Evolutionary conservation across 2,113 vertebrate genomes (phyloP).

Genomic region (Pomatorhinus ruficollis): DNA sequence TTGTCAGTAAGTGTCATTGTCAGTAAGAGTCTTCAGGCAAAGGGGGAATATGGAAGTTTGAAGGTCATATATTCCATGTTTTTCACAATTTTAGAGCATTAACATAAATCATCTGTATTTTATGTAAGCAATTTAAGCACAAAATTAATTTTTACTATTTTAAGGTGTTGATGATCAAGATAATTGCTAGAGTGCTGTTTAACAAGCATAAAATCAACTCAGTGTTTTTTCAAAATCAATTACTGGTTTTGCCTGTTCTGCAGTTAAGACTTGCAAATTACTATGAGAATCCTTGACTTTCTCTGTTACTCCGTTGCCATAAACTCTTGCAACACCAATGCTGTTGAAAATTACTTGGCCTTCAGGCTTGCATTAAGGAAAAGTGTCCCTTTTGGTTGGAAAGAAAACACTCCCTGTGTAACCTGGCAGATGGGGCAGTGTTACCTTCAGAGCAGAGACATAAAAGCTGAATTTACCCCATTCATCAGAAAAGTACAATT

Average conservation of each 20-base stretch:
- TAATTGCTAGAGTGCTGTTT: conserved; percentile 56
- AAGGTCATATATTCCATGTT: conserved; percentile 43
- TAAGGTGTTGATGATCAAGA: conserved; percentile 52
- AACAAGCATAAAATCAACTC: conserved; percentile 54
- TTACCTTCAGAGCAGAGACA: not conserved
- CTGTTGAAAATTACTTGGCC: not conserved
- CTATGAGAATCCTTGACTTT: not conserved
- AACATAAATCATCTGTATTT: conserved; percentile 59
- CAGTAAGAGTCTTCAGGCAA: conserved; percentile 43
- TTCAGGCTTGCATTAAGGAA: not conserved
- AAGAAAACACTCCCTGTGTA: not conserved
- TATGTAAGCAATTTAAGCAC: conserved; percentile 60
- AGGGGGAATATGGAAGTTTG: not conserved
- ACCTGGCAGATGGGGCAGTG: not conserved
- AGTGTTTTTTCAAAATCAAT: conserved; percentile 31
- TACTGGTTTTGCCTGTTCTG: conserved; percentile 18
- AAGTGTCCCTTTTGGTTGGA: not conserved
- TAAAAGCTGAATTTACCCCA: not conserved
- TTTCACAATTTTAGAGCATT: conserved; percentile 37
- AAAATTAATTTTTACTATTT: conserved; percentile 67
- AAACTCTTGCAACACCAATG: not conserved
- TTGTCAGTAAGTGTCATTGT: conserved; percentile 46
- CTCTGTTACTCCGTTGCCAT: not conserved
- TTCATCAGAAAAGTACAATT: not conserved
- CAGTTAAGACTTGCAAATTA: conserved; percentile 18